These are phyloP conservation scores for Chiridota heheva DNA, from an alignment of 35 echinoderm and acorn worm species.

Conservation along the genomic window DNA sequence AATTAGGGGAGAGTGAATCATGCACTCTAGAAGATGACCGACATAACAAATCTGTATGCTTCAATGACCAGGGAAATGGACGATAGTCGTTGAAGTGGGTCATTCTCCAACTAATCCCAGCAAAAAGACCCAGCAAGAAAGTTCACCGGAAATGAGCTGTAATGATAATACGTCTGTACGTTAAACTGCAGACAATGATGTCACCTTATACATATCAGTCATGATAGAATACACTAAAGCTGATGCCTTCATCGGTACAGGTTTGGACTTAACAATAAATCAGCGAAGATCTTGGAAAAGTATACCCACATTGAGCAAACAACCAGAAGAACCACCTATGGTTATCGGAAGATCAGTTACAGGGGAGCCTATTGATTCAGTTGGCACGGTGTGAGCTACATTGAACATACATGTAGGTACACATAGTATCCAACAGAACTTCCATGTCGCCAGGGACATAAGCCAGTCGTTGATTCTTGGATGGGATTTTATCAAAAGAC, in stretches of 20 bases:
- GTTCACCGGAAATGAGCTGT: neutral
- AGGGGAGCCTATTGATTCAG: neutral
- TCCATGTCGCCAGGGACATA: conserved; percentile 1
- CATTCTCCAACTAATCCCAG: neutral
- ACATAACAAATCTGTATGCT: too few species aligned
- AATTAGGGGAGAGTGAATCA: too few species aligned
- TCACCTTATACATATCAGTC: conserved; percentile 10
- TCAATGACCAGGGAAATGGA: neutral
- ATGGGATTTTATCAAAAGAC: conserved; percentile 25
- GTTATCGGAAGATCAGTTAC: conserved; percentile 4
- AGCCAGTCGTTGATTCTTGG: conserved; percentile 11
- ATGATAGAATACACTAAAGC: neutral
- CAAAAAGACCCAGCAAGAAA: neutral
- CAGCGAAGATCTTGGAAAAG: conserved; percentile 7
- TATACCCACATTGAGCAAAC: neutral
- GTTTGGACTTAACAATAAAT: conserved; percentile 4
- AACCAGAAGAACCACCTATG: neutral
- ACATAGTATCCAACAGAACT: neutral
- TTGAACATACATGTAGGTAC: neutral
- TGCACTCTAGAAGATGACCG: too few species aligned
- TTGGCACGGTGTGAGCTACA: conserved; percentile 10
- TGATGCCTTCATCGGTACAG: conserved; percentile 11
- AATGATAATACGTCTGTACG: neutral
- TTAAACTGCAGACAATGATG: neutral
- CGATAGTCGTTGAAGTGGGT: conserved; percentile 2